Evolutionary conservation across 1,140 invertebrate species (phyloP).

Genomic region (Magallana angulata): DNA sequence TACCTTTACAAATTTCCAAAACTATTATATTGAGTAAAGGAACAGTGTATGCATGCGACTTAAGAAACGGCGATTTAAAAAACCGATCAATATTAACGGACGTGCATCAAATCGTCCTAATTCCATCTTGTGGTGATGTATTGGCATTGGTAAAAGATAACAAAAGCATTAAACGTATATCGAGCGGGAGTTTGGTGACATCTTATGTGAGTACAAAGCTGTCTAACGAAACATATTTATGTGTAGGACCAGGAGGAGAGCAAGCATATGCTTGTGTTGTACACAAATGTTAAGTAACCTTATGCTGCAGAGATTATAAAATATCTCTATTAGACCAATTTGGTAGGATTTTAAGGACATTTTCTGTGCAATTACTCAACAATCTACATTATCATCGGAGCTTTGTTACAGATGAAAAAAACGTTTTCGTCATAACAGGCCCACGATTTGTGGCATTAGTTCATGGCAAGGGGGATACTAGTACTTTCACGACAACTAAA

Average conservation of each 20-base stretch:
- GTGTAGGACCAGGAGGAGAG: neutral
- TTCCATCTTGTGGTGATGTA: no score
- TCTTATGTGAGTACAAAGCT: neutral
- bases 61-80: no score
- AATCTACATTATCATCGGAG: no score
- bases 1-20: neutral
- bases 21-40: neutral
- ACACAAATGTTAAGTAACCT: neutral
- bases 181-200: neutral
- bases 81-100: no score
- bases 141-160: no score
- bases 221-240: neutral
- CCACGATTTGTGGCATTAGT: no score
- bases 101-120: no score
- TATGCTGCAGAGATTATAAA: neutral
- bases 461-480: neutral
- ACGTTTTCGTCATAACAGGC: no score
- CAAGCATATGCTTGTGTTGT: neutral
- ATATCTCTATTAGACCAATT: neutral
- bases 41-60: neutral
- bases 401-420: no score
- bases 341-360: neutral
- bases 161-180: neutral
- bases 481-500: neutral
- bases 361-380: neutral